Conservation (phyloP, 2,888 invertebrate species). For the Timema podura region DNA sequence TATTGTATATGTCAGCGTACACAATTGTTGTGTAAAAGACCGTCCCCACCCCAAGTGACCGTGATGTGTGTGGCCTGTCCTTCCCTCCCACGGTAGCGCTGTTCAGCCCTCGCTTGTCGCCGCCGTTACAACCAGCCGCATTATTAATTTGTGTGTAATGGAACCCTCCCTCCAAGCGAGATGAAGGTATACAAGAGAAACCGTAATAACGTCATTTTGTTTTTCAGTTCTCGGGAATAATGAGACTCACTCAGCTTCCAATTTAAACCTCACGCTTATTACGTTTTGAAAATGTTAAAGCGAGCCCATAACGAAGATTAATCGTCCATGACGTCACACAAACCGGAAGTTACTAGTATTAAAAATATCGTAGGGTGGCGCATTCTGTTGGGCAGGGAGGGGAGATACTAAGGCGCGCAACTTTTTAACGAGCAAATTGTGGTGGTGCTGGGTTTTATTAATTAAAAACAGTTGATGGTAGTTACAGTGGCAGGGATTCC, state of each 20-base stretch:
- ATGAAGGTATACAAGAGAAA: too few species aligned
- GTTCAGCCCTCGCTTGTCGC: too few species aligned
- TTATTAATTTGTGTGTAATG: too few species aligned
- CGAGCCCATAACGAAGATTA: slow-evolving; percentile 29
- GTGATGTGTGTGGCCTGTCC: too few species aligned
- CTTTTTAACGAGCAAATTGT: slow-evolving; percentile 37
- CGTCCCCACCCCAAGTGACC: too few species aligned
- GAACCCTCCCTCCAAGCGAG: too few species aligned
- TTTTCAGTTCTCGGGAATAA: too few species aligned
- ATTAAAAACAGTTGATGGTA: slow-evolving; percentile 34
- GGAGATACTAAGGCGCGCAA: slow-evolving; percentile 17
- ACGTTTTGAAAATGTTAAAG: slow-evolving; percentile 22
- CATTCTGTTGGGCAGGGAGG: not conserved
- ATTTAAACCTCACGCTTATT: slow-evolving; percentile 29
- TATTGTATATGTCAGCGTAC: too few species aligned
- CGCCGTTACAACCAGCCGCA: too few species aligned
- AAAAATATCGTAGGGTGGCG: slow-evolving; percentile 14
- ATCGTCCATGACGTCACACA: slow-evolving; percentile 28
- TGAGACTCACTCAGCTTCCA: slow-evolving; percentile 5
- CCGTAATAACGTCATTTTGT: too few species aligned
- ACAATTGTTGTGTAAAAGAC: too few species aligned
- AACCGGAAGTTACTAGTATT: slow-evolving; percentile 26
- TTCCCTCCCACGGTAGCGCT: too few species aligned
- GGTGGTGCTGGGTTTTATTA: slow-evolving; percentile 36
- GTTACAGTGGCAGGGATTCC: slow-evolving; percentile 1